A percentile compares a stretch with the other conserved stretches of the same genome.
Evolutionary conservation across 1,140 invertebrate genomes (phyloP).

Genomic region (Pinna nobilis): DNA sequence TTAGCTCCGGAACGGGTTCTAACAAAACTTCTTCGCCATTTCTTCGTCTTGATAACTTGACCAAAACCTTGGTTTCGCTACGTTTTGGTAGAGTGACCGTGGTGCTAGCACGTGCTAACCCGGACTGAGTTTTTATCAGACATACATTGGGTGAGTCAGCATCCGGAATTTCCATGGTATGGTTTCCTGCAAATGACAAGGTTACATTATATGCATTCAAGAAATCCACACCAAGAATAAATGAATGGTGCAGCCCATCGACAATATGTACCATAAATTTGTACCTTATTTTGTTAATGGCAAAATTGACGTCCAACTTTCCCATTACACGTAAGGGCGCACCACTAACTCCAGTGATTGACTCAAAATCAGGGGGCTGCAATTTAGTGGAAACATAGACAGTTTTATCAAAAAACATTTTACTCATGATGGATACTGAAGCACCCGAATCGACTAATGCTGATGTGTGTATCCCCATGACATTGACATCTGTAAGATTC

Average conservation of each 20-base stretch:
- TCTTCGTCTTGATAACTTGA: not conserved
- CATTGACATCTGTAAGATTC: constrained; percentile 2
- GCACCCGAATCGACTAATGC: constrained; percentile 15
- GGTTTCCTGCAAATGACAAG: constrained; percentile 10
- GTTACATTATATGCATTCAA: constrained; percentile 18
- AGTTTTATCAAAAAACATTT: constrained; percentile 6
- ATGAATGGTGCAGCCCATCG: constrained; percentile 23
- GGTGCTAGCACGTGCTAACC: not conserved
- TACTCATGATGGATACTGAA: not conserved
- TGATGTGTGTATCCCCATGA: not conserved
- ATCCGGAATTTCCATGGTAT: not conserved
- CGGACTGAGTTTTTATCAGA: not conserved
- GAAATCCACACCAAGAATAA: constrained; percentile 39
- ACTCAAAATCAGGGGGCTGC: not conserved
- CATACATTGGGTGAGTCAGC: not conserved
- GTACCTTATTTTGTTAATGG: not conserved
- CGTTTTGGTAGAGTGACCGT: not conserved
- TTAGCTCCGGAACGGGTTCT: too few relatives aligned
- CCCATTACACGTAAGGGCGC: not conserved
- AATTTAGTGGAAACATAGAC: not conserved
- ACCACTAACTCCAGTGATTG: constrained; percentile 1
- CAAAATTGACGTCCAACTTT: not conserved
- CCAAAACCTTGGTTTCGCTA: not conserved
- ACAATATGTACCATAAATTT: constrained; percentile 19
- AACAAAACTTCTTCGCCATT: not conserved